phyloP scores from a whole-genome alignment of 2,113 vertebrate species.

The Lepus americanus region DNA sequence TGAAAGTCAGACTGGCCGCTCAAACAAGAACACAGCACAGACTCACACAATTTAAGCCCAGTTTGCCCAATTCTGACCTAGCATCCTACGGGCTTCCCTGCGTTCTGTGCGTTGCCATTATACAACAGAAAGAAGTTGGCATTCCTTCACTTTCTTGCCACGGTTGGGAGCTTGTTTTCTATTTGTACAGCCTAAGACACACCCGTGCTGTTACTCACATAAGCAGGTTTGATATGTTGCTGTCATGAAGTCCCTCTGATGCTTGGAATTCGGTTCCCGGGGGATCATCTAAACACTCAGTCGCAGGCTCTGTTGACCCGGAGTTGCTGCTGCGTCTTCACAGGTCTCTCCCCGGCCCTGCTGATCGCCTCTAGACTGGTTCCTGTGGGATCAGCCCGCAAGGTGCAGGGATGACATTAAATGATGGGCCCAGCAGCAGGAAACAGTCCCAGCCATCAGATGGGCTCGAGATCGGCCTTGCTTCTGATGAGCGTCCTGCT shows the following conservation, averaged over 20 bases:
- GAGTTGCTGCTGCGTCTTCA: background rate
- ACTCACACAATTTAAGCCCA: background rate
- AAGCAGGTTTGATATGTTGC: slow-evolving; percentile 48
- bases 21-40: background rate
- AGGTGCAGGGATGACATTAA: slow-evolving; percentile 31
- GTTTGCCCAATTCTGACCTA: slow-evolving; percentile 4
- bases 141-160: background rate
- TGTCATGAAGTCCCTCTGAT: slow-evolving; percentile 53
- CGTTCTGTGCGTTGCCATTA: background rate
- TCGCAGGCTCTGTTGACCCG: slow-evolving; percentile 46
- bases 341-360: background rate
- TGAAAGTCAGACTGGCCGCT: background rate
- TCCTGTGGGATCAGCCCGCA: slow-evolving; percentile 27
- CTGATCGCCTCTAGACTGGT: background rate
- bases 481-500: slow-evolving; percentile 51
- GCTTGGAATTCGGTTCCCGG: slow-evolving; percentile 50
- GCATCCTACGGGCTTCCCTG: background rate
- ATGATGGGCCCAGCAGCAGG: slow-evolving; percentile 29
- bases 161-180: slow-evolving; percentile 51
- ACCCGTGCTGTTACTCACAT: slow-evolving; percentile 48
- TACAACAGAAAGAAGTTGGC: background rate
- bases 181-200: slow-evolving; percentile 47
- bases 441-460: slow-evolving; percentile 34
- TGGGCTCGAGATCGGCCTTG: slow-evolving; percentile 1
- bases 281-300: slow-evolving; percentile 22